Percentiles rank a stretch among this genome's conserved stretches.
phyloP scores from a whole-genome alignment of 2,113 vertebrate species.

The Leptocoma aspasia region DNA sequence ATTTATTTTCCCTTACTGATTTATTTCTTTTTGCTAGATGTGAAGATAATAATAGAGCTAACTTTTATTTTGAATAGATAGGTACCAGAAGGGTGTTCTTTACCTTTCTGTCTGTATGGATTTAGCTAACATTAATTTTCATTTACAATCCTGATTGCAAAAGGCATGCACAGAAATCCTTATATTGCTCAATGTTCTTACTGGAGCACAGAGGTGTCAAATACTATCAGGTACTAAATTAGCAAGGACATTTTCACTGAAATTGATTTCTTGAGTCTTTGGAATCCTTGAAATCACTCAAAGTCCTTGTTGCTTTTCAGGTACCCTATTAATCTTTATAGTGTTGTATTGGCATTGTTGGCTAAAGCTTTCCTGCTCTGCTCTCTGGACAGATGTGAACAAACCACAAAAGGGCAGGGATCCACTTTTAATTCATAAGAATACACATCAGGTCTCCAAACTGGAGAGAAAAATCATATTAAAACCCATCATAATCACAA shows the following conservation, averaged over 20 bases:
- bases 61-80: neutral
- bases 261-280: conserved; percentile 77
- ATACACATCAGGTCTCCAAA: conserved; percentile 38
- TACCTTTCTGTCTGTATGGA: conserved; percentile 1
- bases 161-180: neutral
- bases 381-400: conserved; percentile 23
- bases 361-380: conserved; percentile 24
- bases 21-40: conserved; percentile 2
- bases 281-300: conserved; percentile 75
- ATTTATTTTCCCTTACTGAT: neutral
- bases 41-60: neutral
- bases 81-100: conserved; percentile 3
- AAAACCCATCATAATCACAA: conserved; percentile 40
- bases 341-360: conserved; percentile 55
- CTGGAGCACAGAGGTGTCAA: conserved; percentile 50
- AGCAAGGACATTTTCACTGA: conserved; percentile 75
- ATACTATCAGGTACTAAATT: conserved; percentile 70
- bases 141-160: neutral
- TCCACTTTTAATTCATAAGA: conserved; percentile 42
- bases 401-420: neutral
- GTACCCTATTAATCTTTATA: conserved; percentile 77
- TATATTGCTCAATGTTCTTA: neutral
- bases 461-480: conserved; percentile 36
- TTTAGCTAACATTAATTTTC: conserved; percentile 33
- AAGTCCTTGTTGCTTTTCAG: conserved; percentile 71